Evolutionary conservation across 2,797 vertebrate genomes (phyloP), one percentile per base, ranked within the genome.

Genomic region (Pipistrellus nathusii): DNA sequence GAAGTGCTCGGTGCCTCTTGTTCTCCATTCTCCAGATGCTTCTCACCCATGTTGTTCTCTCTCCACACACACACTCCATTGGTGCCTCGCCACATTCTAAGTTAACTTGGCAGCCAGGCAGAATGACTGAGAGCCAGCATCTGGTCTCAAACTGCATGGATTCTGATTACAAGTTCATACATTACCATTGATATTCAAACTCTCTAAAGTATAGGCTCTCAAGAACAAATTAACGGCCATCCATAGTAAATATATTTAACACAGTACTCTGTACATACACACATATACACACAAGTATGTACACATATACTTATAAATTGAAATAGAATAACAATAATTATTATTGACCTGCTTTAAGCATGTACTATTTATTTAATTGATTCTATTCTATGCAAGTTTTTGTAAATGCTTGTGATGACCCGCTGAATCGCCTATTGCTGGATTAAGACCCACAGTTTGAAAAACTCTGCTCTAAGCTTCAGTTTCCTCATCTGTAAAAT

Each of bases 401-500:
- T 85, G 3, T 85, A 94, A 88, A 18, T 72, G 23, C 46, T 78
- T 71, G 23, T 66, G 35, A 51, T 85, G 27, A 53, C 30, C 23
- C 32, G 21, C 7, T 62, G 48, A 83, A 20, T 93, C 59, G 21
- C 88, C 66, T 73, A 41, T 15, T 84, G 44, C 68, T 85, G 35
- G 44, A 35, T 46, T 88, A 75, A 93, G 44, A 69, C 12, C 6
- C 11, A 44, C 30, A 77, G 6, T 32, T 46, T 77, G 5, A 88
- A 73, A 90, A 73, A 41, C 30, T 27, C 38, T 68, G 30, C 12
- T 89, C 32, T 83, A 90, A 84, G 46, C 32, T 64, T 96, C 78
- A 20, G 8, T 71, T 96, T 96, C 85, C 84, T 76, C 38, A 64
- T 73, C 35, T 87, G 23, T 85, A 57, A 95, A 91, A 93, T 64